phyloP scores from a whole-genome alignment of 2,888 invertebrate species.

The Trissonchulus latispiculum region DNA sequence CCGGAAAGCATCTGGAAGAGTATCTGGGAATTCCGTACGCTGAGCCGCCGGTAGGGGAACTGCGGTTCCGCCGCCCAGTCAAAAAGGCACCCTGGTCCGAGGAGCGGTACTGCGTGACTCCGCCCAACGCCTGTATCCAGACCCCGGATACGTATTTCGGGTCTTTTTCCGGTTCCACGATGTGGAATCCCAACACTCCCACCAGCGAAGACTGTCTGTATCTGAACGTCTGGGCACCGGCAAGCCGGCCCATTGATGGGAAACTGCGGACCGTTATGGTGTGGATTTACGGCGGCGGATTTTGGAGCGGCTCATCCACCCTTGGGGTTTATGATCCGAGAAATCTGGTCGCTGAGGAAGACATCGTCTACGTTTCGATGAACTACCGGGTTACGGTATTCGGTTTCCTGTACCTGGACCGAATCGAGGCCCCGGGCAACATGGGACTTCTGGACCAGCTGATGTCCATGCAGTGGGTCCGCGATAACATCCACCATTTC shows the following conservation, averaged over 20 bases:
- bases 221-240: slow-evolving; percentile 84
- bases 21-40: slow-evolving; percentile 62
- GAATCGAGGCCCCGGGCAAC: slow-evolving; percentile 57
- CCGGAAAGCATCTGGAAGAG: slow-evolving; percentile 24
- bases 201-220: slow-evolving; percentile 91
- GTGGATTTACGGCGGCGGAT: slow-evolving; percentile 62
- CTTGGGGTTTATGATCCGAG: slow-evolving; percentile 85
- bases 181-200: slow-evolving; percentile 94
- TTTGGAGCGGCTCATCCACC: slow-evolving; percentile 67
- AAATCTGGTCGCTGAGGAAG: slow-evolving; percentile 49
- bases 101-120: slow-evolving; percentile 66
- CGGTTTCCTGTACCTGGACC: slow-evolving; percentile 52
- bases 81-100: slow-evolving; percentile 67
- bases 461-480: slow-evolving; percentile 61
- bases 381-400: slow-evolving; percentile 77
- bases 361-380: slow-evolving; percentile 76
- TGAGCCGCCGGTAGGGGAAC: slow-evolving; percentile 58
- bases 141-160: slow-evolving; percentile 79
- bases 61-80: slow-evolving; percentile 66
- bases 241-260: neutral
- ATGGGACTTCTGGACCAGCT: slow-evolving; percentile 90
- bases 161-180: slow-evolving; percentile 62
- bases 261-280: slow-evolving; percentile 61
- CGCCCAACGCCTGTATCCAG: slow-evolving; percentile 81
- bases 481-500: slow-evolving; percentile 62